Percentiles rank a stretch among this genome's conserved stretches.
Evolutionary conservation across 2,113 vertebrate genomes (phyloP).

Genomic region (Tringa solitaria): DNA sequence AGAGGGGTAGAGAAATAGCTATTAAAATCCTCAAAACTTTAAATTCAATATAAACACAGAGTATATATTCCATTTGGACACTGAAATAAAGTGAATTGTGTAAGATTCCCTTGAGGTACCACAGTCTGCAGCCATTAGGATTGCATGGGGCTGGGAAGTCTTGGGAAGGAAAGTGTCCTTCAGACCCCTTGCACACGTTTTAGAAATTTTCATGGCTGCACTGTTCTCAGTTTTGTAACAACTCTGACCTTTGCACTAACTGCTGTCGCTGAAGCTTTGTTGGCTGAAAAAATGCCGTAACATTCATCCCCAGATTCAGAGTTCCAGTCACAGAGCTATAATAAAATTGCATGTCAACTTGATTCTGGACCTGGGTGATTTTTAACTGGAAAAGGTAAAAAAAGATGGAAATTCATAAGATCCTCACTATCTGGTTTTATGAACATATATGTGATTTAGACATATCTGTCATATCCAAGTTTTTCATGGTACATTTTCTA

Average conservation of each 20-base stretch:
- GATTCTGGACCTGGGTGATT: not conserved
- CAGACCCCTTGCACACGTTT: not conserved
- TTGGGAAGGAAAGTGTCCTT: not conserved
- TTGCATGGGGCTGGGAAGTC: not conserved
- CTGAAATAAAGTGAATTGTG: not conserved
- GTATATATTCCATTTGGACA: not conserved
- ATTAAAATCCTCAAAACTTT: not conserved
- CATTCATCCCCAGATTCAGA: not conserved
- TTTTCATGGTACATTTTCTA: not conserved
- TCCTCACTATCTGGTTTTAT: not conserved
- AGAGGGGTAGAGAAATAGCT: not conserved
- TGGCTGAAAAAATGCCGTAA: not conserved
- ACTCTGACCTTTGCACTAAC: not conserved
- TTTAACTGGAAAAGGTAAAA: not conserved
- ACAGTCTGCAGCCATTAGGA: not conserved
- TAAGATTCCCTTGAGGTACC: not conserved
- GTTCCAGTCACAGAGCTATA: not conserved
- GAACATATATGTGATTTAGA: not conserved
- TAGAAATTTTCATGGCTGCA: not conserved
- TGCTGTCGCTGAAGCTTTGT: not conserved
- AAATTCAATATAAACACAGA: not conserved
- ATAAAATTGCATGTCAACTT: not conserved
- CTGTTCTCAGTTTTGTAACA: not conserved
- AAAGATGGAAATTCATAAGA: not conserved
- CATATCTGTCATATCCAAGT: not conserved